phyloP scores from a whole-genome alignment of 2,113 vertebrate species.

The Esox niger region DNA sequence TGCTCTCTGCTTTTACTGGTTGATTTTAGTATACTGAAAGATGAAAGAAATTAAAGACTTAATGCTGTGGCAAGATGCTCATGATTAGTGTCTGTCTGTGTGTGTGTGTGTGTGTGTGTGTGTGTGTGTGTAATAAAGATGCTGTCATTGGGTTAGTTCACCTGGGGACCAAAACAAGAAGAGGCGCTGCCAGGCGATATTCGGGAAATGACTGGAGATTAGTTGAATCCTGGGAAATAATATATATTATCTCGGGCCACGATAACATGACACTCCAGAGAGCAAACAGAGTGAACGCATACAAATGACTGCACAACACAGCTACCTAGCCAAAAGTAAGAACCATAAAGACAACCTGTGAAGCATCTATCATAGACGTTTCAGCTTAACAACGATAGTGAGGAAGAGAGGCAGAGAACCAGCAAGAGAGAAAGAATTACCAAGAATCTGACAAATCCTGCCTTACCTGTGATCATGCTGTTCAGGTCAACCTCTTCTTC shows the following conservation, averaged over 20 bases:
- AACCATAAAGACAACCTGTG: too few relatives aligned
- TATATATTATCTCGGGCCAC: background rate
- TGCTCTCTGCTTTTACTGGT: too few relatives aligned
- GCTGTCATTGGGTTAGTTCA: background rate
- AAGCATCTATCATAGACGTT: background rate
- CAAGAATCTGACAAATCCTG: background rate
- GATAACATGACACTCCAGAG: background rate
- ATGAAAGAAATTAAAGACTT: too few relatives aligned
- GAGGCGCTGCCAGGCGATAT: background rate
- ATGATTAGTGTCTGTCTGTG: too few relatives aligned
- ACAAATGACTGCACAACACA: too few relatives aligned
- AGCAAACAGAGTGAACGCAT: background rate
- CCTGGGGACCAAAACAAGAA: background rate
- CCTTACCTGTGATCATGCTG: conserved; percentile 61
- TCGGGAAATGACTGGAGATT: background rate
- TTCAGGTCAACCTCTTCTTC: conserved; percentile 45
- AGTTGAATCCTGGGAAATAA: too few relatives aligned
- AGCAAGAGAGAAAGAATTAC: too few relatives aligned
- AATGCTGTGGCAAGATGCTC: too few relatives aligned
- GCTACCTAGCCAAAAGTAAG: too few relatives aligned
- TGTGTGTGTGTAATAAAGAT: background rate
- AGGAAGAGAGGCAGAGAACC: background rate
- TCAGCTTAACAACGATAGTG: background rate
- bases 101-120: too few relatives aligned
- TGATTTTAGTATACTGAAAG: too few relatives aligned